These are phyloP conservation scores for Hirtodrosophila trivittata DNA, from an alignment of 2,888 invertebrate species.

Conservation along the genomic window DNA sequence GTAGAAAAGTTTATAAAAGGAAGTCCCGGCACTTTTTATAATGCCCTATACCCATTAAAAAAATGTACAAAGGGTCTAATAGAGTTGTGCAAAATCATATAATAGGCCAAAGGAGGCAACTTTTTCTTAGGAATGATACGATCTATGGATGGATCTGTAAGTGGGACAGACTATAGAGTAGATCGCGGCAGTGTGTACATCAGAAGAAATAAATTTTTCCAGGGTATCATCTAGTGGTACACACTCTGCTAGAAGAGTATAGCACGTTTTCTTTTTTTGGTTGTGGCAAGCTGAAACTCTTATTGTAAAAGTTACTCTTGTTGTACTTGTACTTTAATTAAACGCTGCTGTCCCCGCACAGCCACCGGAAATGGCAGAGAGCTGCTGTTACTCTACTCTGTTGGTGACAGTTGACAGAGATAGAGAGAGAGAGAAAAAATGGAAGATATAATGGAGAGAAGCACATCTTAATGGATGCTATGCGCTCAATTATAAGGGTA, in stretches of 20 bases:
- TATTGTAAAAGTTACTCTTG: slow-evolving; percentile 20
- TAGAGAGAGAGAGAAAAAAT: slow-evolving; percentile 1
- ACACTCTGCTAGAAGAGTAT: background rate
- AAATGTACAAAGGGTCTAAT: background rate
- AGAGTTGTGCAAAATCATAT: no score
- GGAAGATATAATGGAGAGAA: background rate
- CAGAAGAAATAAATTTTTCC: no score
- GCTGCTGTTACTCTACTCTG: slow-evolving; percentile 42
- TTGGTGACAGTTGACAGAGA: slow-evolving; percentile 32
- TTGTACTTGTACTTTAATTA: slow-evolving; percentile 47
- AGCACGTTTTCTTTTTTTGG: slow-evolving; percentile 5
- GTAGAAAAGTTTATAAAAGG: slow-evolving; percentile 45
- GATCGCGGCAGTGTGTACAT: no score
- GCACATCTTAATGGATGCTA: slow-evolving; percentile 17
- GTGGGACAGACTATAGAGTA: no score
- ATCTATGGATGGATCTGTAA: no score
- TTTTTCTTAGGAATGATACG: no score
- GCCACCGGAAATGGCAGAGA: slow-evolving; percentile 47
- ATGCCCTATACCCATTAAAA: slow-evolving; percentile 23
- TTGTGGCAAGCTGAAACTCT: slow-evolving; percentile 30
- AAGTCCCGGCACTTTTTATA: slow-evolving; percentile 48
- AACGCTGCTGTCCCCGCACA: slow-evolving; percentile 32
- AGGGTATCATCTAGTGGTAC: no score
- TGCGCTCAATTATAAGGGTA: slow-evolving; percentile 43
- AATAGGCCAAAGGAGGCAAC: no score